Percentiles rank a stretch among this genome's conserved stretches.
Evolutionary conservation across 2,888 invertebrate genomes (phyloP).

Genomic region (Standfussiana lucernea): DNA sequence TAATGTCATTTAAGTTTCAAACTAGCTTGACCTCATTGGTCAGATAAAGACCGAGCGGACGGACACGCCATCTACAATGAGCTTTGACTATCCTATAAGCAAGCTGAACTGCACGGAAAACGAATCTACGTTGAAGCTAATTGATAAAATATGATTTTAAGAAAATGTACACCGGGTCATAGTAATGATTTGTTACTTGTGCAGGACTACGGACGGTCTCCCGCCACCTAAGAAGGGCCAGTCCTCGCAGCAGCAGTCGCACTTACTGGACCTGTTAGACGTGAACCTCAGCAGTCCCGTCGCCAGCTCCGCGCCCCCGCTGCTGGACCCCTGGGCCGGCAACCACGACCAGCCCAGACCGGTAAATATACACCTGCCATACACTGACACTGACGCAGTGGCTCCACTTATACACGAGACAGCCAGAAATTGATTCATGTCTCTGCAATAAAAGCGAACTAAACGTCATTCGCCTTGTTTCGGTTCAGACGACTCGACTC

Average conservation of each 20-base stretch:
- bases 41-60: background rate
- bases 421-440: background rate
- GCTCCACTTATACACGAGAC: background rate
- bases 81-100: background rate
- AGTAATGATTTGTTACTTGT: background rate
- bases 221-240: constrained; percentile 50
- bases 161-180: background rate
- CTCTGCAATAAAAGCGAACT: background rate
- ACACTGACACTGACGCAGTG: background rate
- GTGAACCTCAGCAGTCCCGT: constrained; percentile 92
- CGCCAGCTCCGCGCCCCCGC: constrained; percentile 77
- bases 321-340: constrained; percentile 94
- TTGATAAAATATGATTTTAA: background rate
- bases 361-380: constrained; percentile 57
- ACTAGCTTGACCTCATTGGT: background rate
- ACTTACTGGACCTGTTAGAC: constrained; percentile 95
- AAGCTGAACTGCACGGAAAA: too few relatives aligned
- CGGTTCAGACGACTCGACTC: background rate
- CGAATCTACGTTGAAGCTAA: background rate
- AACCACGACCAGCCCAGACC: constrained; percentile 88
- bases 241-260: constrained; percentile 88
- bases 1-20: background rate
- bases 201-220: constrained; percentile 55
- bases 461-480: background rate
- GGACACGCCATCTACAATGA: background rate